Base-by-base conservation (phyloP, 2,797 vertebrate genomes). In the Platalea minor region DNA sequence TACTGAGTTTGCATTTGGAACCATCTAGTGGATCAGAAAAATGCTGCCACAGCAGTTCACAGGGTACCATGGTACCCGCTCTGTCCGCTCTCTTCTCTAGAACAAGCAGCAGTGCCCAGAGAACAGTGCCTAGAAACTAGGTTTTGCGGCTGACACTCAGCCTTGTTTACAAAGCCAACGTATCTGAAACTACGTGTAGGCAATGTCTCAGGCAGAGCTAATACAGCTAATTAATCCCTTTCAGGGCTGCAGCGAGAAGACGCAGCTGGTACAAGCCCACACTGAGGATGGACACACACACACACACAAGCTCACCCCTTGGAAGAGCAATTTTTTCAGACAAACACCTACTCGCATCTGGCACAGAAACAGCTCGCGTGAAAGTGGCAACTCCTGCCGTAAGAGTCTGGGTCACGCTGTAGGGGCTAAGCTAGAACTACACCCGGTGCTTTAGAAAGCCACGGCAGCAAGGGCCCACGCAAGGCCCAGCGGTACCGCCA, bases 1-100 rank as follows among this genome's bases (percentile, higher is more conserved):
- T 87, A 79, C 89, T 69, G 93, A 95, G 78, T 60, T 88, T 91
- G 92, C 88, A 65, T 5, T 84, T 82, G 89, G 93, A 93, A 56
- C 82, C 77, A 85, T 9, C 1, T 19, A 41, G 67, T 16, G 84
- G 86, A 56, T 92, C 92, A 89, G 54, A 46, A 12, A 81, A 94
- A 41, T 29, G 75, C 93, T 85, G 75, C 79, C 89, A 39, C n/a
- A 67, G 95, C 91, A 82, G 88, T 28, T 74, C 51, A 3, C 59
- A 11, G 51, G 77, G 77, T 73, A n/a, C 91, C 82, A 33, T 0
- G 1, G 89, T 48, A 33, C 76, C 59, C 0, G 0, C 76, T 17
- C 70, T 46, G 28, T 11, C 77, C 63, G 6, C 7, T 7, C 53
- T 37, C 59, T 25, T 39, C 67, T 39, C 82, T 48, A 41, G 60